phyloP scores from a whole-genome alignment of 2,797 vertebrate species.

The Semaprochilodus insignis region DNA sequence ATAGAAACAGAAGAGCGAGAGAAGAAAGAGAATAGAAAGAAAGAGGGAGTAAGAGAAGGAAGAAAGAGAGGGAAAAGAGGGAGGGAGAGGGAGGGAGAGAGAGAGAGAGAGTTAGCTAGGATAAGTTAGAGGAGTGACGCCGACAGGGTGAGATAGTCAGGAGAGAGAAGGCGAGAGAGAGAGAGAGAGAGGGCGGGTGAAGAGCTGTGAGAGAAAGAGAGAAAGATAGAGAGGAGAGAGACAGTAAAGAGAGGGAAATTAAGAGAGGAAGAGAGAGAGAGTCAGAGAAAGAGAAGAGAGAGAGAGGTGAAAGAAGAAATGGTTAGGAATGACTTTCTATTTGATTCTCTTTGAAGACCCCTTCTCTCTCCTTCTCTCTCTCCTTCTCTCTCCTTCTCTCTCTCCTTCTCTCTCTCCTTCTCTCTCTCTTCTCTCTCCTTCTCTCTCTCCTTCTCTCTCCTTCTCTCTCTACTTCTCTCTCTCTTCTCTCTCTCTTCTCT shows the following conservation, averaged over 20 bases:
- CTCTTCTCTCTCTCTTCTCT: too few relatives aligned
- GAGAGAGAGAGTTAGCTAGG: too few relatives aligned
- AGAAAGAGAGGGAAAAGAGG: conserved; percentile 4
- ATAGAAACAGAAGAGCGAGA: too few relatives aligned
- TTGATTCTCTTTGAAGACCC: neutral
- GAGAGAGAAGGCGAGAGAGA: conserved; percentile 49
- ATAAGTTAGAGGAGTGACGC: too few relatives aligned
- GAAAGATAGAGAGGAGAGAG: conserved; percentile 48
- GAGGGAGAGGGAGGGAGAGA: conserved; percentile 11
- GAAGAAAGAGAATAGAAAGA: too few relatives aligned
- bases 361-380: too few relatives aligned
- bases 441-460: neutral
- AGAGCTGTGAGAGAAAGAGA: neutral
- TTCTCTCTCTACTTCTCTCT: too few relatives aligned
- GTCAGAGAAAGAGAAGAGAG: conserved; percentile 10
- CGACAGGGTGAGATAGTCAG: too few relatives aligned
- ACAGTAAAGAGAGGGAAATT: conserved; percentile 39
- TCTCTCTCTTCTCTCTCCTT: neutral
- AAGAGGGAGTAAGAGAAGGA: too few relatives aligned
- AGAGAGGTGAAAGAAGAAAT: conserved; percentile 41
- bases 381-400: neutral
- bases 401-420: neutral
- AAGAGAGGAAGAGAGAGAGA: conserved; percentile 35
- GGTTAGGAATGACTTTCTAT: neutral
- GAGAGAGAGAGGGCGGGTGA: conserved; percentile 54